Conservation (phyloP, 2,888 invertebrate genomes). For the Acanthopleura granulata region DNA sequence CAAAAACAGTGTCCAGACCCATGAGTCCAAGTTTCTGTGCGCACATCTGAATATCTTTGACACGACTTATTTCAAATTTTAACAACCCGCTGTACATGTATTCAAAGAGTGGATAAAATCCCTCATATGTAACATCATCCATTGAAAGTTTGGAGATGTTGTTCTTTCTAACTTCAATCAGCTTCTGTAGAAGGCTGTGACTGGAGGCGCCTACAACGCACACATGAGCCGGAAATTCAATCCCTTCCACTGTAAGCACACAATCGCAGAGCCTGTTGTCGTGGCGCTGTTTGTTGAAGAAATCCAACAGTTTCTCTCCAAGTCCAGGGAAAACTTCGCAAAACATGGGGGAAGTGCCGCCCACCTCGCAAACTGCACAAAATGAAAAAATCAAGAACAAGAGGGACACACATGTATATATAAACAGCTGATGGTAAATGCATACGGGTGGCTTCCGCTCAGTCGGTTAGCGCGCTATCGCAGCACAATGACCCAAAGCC, state of each 20-base stretch:
- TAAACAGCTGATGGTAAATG: too few species aligned
- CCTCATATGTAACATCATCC: neutral
- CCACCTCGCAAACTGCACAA: neutral
- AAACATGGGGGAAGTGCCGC: neutral
- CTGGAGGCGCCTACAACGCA: slow-evolving; percentile 4
- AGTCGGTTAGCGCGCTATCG: too few species aligned
- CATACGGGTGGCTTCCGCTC: too few species aligned
- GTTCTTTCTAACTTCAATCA: neutral
- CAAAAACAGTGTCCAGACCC: neutral
- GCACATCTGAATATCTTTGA: slow-evolving; percentile 28
- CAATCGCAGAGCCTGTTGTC: neutral
- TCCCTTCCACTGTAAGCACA: slow-evolving; percentile 2
- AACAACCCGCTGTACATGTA: slow-evolving; percentile 35
- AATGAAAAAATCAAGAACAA: neutral
- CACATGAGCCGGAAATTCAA: neutral
- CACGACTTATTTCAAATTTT: slow-evolving; percentile 24
- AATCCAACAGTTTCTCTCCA: neutral
- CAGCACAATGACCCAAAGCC: too few species aligned
- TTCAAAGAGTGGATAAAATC: slow-evolving; percentile 27
- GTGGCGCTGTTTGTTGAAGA: slow-evolving; percentile 10
- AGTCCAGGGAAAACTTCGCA: neutral
- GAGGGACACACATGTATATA: too few species aligned
- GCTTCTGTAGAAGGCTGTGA: neutral
- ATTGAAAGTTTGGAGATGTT: neutral
- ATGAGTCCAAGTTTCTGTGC: slow-evolving; percentile 31